These are phyloP conservation scores for Todiramphus chloris DNA, from an alignment of 2,113 vertebrate species.

Conservation along the genomic window DNA sequence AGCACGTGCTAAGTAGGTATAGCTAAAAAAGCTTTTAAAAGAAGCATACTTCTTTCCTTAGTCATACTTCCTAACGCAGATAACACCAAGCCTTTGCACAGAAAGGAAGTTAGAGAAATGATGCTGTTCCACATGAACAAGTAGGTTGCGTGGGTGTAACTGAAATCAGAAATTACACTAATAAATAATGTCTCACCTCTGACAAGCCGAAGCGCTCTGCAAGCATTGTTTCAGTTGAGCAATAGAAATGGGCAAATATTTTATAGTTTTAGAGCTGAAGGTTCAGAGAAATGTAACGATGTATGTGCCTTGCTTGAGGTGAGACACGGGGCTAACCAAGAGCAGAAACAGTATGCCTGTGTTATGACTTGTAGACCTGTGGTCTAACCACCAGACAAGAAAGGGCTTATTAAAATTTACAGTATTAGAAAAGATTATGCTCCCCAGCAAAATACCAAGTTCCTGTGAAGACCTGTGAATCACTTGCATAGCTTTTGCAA, in stretches of 20 bases:
- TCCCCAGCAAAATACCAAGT: slow-evolving; percentile 26
- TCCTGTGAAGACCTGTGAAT: slow-evolving; percentile 44
- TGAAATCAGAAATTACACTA: slow-evolving; percentile 6
- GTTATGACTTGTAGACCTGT: slow-evolving; percentile 29
- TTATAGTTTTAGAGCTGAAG: neutral
- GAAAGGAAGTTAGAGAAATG: slow-evolving; percentile 54
- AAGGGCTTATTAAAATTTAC: slow-evolving; percentile 44
- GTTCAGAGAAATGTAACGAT: neutral
- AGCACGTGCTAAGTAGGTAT: neutral
- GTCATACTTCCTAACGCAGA: neutral
- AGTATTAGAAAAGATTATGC: slow-evolving; percentile 27
- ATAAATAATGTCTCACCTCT: slow-evolving; percentile 19
- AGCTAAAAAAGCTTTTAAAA: neutral
- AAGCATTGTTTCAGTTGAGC: neutral
- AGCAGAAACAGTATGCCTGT: neutral
- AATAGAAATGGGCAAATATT: neutral
- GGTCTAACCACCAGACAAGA: slow-evolving; percentile 58
- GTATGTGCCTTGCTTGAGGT: neutral
- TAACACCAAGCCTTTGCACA: slow-evolving; percentile 6
- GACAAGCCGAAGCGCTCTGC: neutral
- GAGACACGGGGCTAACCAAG: neutral
- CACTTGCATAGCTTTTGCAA: neutral
- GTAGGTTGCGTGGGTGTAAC: slow-evolving; percentile 24
- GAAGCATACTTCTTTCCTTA: slow-evolving; percentile 27
- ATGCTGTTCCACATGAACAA: slow-evolving; percentile 17